These are phyloP conservation scores for Elanus axillaris DNA, from an alignment of 2,113 vertebrate species.

Conservation along the genomic window DNA sequence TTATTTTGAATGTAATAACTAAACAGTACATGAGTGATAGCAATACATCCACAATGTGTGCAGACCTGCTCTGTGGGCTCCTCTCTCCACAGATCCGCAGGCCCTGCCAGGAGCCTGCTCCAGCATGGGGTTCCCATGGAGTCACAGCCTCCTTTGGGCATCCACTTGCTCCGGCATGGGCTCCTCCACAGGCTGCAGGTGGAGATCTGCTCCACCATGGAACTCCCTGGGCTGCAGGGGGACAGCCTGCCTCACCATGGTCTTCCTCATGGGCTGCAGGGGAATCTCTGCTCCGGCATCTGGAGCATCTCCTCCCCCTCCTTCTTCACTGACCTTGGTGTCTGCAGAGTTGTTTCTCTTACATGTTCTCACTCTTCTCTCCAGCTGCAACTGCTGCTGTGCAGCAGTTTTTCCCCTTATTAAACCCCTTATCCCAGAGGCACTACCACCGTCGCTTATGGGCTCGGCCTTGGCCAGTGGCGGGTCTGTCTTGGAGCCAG, in stretches of 20 bases:
- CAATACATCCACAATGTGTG: neutral
- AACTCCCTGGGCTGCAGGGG: neutral
- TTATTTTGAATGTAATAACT: neutral
- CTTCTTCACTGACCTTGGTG: neutral
- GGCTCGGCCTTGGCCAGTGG: accelerated
- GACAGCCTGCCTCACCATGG: neutral
- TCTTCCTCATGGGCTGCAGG: neutral
- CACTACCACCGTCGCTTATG: accelerated
- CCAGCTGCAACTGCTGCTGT: neutral
- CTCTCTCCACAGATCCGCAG: neutral
- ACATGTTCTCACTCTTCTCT: neutral
- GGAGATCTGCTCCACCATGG: accelerated
- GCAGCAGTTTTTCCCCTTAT: neutral
- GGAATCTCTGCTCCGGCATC: neutral
- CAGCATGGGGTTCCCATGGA: accelerated
- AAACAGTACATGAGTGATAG: neutral
- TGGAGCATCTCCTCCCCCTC: neutral
- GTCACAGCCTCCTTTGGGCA: neutral
- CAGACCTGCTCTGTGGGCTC: neutral
- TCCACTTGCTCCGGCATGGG: accelerated
- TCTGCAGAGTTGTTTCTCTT: neutral
- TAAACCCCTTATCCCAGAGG: neutral
- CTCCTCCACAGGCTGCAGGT: neutral
- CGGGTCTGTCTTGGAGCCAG: accelerated
- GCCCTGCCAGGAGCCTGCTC: neutral